Percentiles rank a stretch among this genome's conserved stretches.
These are phyloP conservation scores for Orycteropus afer DNA, from an alignment of 2,113 vertebrate genomes.

Conservation along the genomic window DNA sequence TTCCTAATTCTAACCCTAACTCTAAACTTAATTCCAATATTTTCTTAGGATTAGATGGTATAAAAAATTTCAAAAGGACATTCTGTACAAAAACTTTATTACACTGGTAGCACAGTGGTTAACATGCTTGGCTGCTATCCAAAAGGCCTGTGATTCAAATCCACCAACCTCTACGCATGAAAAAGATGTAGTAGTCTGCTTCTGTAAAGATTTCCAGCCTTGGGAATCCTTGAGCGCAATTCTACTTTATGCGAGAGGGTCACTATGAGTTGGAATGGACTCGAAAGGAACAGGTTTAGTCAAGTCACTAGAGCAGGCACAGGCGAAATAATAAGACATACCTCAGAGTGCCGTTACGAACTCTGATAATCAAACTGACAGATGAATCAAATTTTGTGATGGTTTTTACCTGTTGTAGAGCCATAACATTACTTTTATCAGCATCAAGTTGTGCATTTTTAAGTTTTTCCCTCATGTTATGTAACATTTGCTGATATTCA, in stretches of 20 bases:
- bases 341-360: neutral
- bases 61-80: neutral
- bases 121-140: neutral
- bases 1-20: neutral
- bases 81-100: neutral
- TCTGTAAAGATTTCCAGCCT: neutral
- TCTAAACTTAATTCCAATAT: conserved; percentile 36
- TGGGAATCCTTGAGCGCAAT: neutral
- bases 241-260: neutral
- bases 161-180: neutral
- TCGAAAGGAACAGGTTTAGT: neutral
- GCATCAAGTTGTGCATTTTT: conserved; percentile 92
- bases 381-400: neutral
- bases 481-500: conserved; percentile 94
- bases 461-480: conserved; percentile 92
- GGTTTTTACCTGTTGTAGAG: conserved; percentile 94
- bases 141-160: neutral
- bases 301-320: neutral
- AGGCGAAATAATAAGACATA: neutral
- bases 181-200: neutral
- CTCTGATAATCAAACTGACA: neutral
- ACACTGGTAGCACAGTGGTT: neutral
- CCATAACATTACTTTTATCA: conserved; percentile 93
- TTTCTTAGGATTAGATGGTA: neutral
- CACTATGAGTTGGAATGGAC: neutral